These are phyloP conservation scores for Syritta pipiens DNA, from an alignment of 2,888 invertebrate species.

Conservation along the genomic window DNA sequence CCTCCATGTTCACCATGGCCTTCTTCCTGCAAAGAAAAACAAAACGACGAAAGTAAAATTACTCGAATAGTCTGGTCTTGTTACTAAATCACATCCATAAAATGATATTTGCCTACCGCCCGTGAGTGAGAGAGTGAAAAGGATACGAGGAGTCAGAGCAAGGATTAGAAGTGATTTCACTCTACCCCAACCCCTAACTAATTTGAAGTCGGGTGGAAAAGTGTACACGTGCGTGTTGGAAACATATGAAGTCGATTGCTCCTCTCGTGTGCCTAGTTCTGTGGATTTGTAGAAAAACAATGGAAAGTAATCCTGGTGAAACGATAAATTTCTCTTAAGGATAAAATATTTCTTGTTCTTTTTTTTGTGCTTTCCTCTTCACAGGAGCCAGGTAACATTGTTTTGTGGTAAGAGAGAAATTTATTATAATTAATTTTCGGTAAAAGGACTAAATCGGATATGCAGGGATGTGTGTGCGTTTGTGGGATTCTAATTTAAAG, in stretches of 20 bases:
- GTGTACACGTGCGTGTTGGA: neutral
- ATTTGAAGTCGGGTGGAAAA: constrained; percentile 12
- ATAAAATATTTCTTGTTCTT: too few relatives aligned
- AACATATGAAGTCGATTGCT: constrained; percentile 24
- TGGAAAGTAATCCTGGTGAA: constrained; percentile 13
- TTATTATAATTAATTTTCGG: constrained; percentile 36
- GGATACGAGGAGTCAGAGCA: neutral
- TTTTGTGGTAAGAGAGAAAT: neutral
- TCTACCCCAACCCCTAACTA: constrained; percentile 12
- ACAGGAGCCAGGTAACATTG: neutral
- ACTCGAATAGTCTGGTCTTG: too few relatives aligned
- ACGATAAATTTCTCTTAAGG: constrained; percentile 29
- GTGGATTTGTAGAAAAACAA: constrained; percentile 20
- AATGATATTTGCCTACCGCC: neutral
- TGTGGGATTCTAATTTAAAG: neutral
- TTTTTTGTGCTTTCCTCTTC: too few relatives aligned
- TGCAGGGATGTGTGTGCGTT: neutral
- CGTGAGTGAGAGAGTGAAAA: too few relatives aligned
- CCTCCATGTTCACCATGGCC: constrained; percentile 96
- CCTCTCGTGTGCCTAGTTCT: neutral
- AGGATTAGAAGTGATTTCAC: constrained; percentile 14
- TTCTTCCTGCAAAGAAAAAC: constrained; percentile 87
- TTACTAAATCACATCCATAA: too few relatives aligned
- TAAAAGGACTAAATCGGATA: neutral
- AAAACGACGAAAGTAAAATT: too few relatives aligned